phyloP scores from a whole-genome alignment of 1,140 invertebrate species.

The Drosophila chauvacae region DNA sequence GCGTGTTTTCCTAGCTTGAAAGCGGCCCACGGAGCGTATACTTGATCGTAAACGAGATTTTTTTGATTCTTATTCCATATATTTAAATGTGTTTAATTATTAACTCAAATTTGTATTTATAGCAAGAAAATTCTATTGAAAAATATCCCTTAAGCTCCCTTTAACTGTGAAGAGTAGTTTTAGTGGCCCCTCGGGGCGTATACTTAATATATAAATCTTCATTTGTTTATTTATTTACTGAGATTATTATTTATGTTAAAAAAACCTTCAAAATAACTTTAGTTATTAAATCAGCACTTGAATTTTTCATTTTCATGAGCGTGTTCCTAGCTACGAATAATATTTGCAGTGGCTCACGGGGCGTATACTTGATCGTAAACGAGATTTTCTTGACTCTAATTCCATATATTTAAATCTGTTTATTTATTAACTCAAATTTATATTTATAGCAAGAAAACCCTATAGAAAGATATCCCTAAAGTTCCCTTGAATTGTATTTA shows the following conservation, averaged over 20 bases:
- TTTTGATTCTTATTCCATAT: too few relatives aligned
- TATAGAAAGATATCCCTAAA: background rate
- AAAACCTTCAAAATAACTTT: too few relatives aligned
- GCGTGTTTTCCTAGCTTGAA: background rate
- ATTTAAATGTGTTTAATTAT: background rate
- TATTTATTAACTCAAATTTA: background rate
- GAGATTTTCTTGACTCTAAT: too few relatives aligned
- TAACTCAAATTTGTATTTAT: background rate
- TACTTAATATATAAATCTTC: background rate
- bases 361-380: background rate
- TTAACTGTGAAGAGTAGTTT: background rate
- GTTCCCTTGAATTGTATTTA: too few relatives aligned
- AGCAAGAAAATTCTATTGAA: accelerated
- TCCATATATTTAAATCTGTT: background rate
- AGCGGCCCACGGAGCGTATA: background rate
- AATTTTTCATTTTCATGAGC: too few relatives aligned
- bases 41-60: background rate
- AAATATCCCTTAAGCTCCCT: background rate
- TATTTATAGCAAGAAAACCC: background rate
- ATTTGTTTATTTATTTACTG: too few relatives aligned
- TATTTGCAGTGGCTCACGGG: background rate
- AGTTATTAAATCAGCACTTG: too few relatives aligned
- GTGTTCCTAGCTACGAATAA: too few relatives aligned
- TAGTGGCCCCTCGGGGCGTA: background rate
- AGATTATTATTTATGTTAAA: too few relatives aligned